Evolutionary conservation across 1,140 invertebrate genomes (phyloP), one percentile per base, ranked within the genome.

Genomic region (Cardiocondyla obscurior): DNA sequence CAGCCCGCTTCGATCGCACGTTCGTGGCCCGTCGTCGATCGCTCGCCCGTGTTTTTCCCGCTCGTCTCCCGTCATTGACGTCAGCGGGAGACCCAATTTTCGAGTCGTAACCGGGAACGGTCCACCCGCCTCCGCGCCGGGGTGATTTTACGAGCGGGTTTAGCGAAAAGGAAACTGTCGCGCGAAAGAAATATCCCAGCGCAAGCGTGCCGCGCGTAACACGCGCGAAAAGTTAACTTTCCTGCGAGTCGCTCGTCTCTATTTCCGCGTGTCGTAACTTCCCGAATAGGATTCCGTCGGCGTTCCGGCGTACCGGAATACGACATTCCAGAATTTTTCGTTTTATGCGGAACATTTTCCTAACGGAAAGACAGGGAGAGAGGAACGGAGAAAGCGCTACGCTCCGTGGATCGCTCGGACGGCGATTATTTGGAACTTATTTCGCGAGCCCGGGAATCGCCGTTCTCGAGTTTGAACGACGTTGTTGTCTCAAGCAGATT

Each of bases 81-180:
- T 79, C 74, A 79, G 22, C 22, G 62, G 12, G 46, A 79, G 74
- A 69, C n/a, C 33, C 36, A 79, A 79, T 79, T 79, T 79, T 69
- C 74, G 25, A 67, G 16, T 79, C n/a, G 46, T 69, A 67, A 65
- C 62, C 33, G 39, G 39, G 33, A n/a, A 46, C 46, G 46, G 33
- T 28, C 25, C 25, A 36, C 28, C 55, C 46, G 44, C n/a, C 19
- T 16, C 55, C 36, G 1, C 19, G 64, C 16, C 4, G n/a, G 46
- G 25, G 12, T 69, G 44, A 33, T 53, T 76, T 79, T 79, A 79
- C 49, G 33, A 55, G 46, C 30, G 19, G 6, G 16, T 67, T 22
- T 53, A 77, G 67, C 33, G n/a, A 7, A 51, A 67, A 28, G 46
- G 46, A 53, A 51, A 19, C 25, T 49, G 33, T 67, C 22, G 60